Evolutionary conservation across 2,113 vertebrate genomes (phyloP).

Genomic region (Chaetodon trifascialis): DNA sequence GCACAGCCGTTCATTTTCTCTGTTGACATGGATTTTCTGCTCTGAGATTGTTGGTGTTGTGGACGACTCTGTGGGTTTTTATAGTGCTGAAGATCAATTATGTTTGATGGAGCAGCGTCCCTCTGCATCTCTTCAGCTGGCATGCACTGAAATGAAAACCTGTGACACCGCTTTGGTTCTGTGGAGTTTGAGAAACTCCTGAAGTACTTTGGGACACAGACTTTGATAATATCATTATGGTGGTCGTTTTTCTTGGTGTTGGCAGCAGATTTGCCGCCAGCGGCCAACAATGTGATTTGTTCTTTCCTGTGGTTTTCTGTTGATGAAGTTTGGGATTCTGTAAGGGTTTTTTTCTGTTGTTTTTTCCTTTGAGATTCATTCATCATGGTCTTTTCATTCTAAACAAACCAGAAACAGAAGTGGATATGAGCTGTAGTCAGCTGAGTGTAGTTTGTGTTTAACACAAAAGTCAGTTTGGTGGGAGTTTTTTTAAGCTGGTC

Average conservation of each 20-base stretch:
- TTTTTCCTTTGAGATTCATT: background rate
- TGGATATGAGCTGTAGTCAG: background rate
- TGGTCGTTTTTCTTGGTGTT: slow-evolving; percentile 1
- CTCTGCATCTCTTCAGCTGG: slow-evolving; percentile 31
- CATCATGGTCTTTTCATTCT: background rate
- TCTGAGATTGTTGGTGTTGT: background rate
- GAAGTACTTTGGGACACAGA: background rate
- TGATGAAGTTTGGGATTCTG: background rate
- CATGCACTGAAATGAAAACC: slow-evolving; percentile 16
- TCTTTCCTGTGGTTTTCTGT: background rate
- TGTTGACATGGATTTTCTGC: slow-evolving; percentile 7
- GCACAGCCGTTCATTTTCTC: background rate
- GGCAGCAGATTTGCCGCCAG: background rate
- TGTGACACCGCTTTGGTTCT: background rate
- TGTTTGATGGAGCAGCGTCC: slow-evolving; percentile 14
- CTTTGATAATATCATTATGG: slow-evolving; percentile 16
- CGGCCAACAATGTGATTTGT: slow-evolving; percentile 1
- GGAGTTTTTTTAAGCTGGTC: background rate
- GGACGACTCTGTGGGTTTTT: background rate
- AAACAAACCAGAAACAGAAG: background rate
- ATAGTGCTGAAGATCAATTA: slow-evolving; percentile 23
- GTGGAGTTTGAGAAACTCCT: slow-evolving; percentile 3
- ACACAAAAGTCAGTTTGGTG: background rate
- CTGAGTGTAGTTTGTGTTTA: background rate
- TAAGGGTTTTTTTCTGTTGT: background rate